A percentile compares a stretch with the other conserved stretches of the same genome.
Evolutionary conservation across 2,888 invertebrate genomes (phyloP).

Genomic region (Melipona beecheii): DNA sequence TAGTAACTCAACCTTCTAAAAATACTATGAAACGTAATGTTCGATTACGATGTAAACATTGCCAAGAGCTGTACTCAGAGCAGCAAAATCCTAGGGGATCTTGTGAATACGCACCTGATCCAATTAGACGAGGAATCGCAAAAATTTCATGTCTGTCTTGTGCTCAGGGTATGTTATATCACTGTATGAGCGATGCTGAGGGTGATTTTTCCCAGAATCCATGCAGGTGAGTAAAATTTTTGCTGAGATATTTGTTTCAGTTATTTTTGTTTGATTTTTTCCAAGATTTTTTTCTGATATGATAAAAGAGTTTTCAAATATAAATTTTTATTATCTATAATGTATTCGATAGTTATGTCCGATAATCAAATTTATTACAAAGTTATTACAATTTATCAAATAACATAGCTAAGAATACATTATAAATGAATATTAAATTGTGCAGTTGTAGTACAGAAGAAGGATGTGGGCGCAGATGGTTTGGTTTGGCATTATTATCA

Average conservation of each 20-base stretch:
- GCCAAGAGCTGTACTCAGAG: constrained; percentile 92
- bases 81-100: constrained; percentile 94
- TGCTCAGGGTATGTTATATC: constrained; percentile 95
- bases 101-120: constrained; percentile 94
- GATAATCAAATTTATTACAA: constrained; percentile 1
- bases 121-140: constrained; percentile 91
- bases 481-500: constrained; percentile 93
- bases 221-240: constrained; percentile 86
- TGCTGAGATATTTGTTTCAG: not conserved
- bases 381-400: constrained; percentile 9
- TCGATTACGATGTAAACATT: constrained; percentile 88
- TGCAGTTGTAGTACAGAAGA: constrained; percentile 85
- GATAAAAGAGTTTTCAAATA: constrained; percentile 10
- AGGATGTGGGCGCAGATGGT: constrained; percentile 92
- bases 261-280: constrained; percentile 10
- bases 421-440: constrained; percentile 53
- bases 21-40: constrained; percentile 81
- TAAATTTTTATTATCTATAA: constrained; percentile 26
- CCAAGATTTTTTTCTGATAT: not conserved
- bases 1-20: constrained; percentile 85
- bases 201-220: constrained; percentile 94
- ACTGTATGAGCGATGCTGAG: constrained; percentile 96
- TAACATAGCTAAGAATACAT: constrained; percentile 25
- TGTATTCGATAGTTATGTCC: constrained; percentile 23
- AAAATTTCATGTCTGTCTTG: constrained; percentile 93